phyloP scores from a whole-genome alignment of 1,140 invertebrate species.

The Drosophila triauraria region DNA sequence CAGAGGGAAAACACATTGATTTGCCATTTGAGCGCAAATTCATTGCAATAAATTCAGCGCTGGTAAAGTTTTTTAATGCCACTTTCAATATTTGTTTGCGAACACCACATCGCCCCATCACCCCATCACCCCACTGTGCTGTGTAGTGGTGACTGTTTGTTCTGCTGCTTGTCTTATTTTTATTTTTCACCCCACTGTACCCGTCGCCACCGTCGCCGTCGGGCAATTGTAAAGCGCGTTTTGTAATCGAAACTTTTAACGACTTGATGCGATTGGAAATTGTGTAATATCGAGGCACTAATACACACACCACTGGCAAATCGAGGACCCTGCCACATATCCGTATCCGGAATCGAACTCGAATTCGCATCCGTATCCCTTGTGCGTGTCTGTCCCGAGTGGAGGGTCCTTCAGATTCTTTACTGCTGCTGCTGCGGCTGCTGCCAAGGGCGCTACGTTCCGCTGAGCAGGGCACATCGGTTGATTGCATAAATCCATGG shows the following conservation, averaged over 20 bases:
- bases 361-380: constrained; percentile 48
- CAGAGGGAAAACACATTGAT: constrained; percentile 79
- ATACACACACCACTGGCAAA: constrained; percentile 66
- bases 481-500: constrained; percentile 51
- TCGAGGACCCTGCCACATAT: constrained; percentile 31
- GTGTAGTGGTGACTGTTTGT: constrained; percentile 34
- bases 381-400: constrained; percentile 38
- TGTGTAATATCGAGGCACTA: constrained; percentile 80
- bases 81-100: constrained; percentile 82
- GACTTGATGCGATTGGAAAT: constrained; percentile 83
- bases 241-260: constrained; percentile 83
- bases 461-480: constrained; percentile 60
- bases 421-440: constrained; percentile 42
- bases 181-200: constrained; percentile 14
- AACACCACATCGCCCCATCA: constrained; percentile 36
- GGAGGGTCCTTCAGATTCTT: constrained; percentile 78
- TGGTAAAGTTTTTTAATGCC: constrained; percentile 75
- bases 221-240: constrained; percentile 80
- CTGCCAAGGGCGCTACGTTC: constrained; percentile 53
- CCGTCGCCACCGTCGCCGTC: not conserved
- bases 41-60: constrained; percentile 79
- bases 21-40: constrained; percentile 81
- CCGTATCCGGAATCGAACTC: constrained; percentile 6
- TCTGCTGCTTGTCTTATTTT: constrained; percentile 50
- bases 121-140: not conserved